Evolutionary conservation across 1,140 invertebrate genomes (phyloP), one percentile per base, ranked within the genome.

Genomic region (Drosophila lowei): DNA sequence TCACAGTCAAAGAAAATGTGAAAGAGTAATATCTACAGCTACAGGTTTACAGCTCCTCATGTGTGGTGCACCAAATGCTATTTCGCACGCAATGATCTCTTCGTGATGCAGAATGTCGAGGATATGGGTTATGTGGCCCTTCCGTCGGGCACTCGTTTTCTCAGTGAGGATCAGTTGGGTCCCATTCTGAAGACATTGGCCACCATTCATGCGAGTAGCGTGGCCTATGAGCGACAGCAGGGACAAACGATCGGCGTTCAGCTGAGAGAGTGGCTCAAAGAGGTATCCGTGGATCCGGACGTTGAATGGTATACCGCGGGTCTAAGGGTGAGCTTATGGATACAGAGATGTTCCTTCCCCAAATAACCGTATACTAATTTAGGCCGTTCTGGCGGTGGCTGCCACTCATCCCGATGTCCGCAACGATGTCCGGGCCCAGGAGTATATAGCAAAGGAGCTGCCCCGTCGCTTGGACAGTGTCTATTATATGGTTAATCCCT

Each of bases 101-200:
- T 92, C 44, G 85, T 93, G 0, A 88, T 92, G 60, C 92, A 92
- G 61, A 92, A 93, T 30, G 68, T 93, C 3, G 56, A 71, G 4
- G 55, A 63, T 1, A 46, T 83, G 41, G 91, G 90, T 0, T 93
- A 92, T 46, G 73, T 72, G 1, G 68, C 89, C 3, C 18, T 89
- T 13, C 49, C 77, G 0, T 0, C 60, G 0, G 48, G 54, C 0
- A 72, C 75, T 1, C 55, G 56, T 0, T 86, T 84, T 6, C 63
- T 79, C 3, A 90, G 63, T 48, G 58, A 92, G 4, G 67, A 88
- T 11, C 72, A 92, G 6, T 43, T 91, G 15, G 53, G 13, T 1
- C 77, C 80, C 0, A 57, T 90, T 50, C 48, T 93, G 2, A 84
- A 72, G 13, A 58, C 85, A 0, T 16, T 93, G 49, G 92, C 92